Percentiles rank a stretch among this genome's conserved stretches.
phyloP scores from a whole-genome alignment of 2,888 invertebrate genomes.

The Sesia apiformis region DNA sequence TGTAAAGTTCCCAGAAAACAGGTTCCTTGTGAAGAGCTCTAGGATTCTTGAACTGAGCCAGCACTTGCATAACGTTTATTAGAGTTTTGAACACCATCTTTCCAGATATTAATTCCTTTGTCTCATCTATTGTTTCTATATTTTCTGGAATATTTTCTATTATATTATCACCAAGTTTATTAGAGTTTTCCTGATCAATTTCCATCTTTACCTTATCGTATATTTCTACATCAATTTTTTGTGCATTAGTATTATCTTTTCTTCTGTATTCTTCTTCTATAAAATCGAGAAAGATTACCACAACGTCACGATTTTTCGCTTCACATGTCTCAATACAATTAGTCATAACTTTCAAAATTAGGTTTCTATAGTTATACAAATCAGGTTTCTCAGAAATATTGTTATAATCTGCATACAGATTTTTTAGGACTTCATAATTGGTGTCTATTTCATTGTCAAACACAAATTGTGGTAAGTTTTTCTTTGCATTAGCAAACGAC shows the following conservation, averaged over 20 bases:
- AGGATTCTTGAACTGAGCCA: slow-evolving; percentile 87
- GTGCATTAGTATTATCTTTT: slow-evolving; percentile 44
- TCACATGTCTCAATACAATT: slow-evolving; percentile 85
- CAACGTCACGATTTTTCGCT: slow-evolving; percentile 85
- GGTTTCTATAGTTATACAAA: slow-evolving; percentile 82
- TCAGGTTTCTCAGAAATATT: slow-evolving; percentile 77
- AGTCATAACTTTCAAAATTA: slow-evolving; percentile 87
- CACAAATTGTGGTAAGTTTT: slow-evolving; percentile 38
- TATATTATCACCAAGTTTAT: slow-evolving; percentile 31
- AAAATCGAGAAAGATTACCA: slow-evolving; percentile 86
- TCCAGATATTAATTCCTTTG: slow-evolving; percentile 45
- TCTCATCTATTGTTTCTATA: slow-evolving; percentile 37
- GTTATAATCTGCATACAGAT: slow-evolving; percentile 48
- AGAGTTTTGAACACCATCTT: slow-evolving; percentile 70
- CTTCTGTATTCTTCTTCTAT: slow-evolving; percentile 76
- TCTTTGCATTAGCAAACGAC: slow-evolving; percentile 60
- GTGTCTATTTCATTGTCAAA: slow-evolving; percentile 50
- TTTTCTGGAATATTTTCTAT: slow-evolving; percentile 46
- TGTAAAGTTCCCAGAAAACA: slow-evolving; percentile 82
- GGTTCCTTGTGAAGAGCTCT: slow-evolving; percentile 84
- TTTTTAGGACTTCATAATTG: slow-evolving; percentile 32
- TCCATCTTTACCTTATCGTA: slow-evolving; percentile 60
- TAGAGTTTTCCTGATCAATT: slow-evolving; percentile 28
- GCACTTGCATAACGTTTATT: slow-evolving; percentile 81
- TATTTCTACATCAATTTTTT: slow-evolving; percentile 74